Evolutionary conservation across 2,113 vertebrate species (phyloP).

Genomic region (Hyla sarda): DNA sequence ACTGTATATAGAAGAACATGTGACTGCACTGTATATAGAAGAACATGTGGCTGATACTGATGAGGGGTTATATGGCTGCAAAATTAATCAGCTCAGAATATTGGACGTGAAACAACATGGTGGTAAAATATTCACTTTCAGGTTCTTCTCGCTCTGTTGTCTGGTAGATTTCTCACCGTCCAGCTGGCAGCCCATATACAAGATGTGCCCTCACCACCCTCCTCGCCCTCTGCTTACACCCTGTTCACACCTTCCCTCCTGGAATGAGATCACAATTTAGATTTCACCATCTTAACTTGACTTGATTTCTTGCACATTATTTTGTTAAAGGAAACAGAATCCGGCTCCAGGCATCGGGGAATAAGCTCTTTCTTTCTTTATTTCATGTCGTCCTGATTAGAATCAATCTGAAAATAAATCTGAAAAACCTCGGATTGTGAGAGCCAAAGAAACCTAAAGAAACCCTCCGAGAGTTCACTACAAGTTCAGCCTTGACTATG

Average conservation of each 20-base stretch:
- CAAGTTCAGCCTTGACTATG: background rate
- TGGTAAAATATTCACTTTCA: background rate
- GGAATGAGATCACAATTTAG: background rate
- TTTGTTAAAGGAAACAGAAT: background rate
- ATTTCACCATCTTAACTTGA: background rate
- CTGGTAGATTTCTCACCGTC: background rate
- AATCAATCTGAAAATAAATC: constrained; percentile 25
- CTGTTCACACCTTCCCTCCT: background rate
- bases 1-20: no score
- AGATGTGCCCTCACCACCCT: background rate
- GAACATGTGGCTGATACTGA: no score
- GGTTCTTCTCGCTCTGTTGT: background rate
- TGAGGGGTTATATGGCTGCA: no score
- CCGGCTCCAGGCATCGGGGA: background rate
- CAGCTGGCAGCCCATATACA: no score
- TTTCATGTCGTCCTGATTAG: constrained; percentile 21
- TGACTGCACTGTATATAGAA: no score
- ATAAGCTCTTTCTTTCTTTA: constrained; percentile 1
- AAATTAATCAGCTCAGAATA: no score
- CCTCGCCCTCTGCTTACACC: background rate
- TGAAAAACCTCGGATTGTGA: constrained; percentile 3
- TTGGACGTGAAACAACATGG: no score
- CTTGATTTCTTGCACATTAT: background rate
- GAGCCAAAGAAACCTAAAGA: background rate
- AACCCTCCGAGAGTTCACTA: constrained; percentile 3